Evolutionary conservation across 2,888 invertebrate genomes (phyloP), one percentile per base, ranked within the genome.

Genomic region (Sepiola atlantica): DNA sequence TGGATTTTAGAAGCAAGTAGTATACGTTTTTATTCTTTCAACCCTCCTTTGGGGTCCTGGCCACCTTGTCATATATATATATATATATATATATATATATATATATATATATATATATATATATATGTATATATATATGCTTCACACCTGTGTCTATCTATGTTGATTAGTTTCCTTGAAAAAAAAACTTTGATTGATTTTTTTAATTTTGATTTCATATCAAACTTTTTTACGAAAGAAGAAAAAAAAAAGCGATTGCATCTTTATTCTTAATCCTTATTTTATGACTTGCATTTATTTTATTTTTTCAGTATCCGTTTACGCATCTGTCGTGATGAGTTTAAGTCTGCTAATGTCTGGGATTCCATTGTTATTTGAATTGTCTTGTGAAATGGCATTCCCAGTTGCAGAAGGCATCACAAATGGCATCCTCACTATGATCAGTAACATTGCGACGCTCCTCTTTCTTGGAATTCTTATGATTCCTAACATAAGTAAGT

Each of bases 341-440:
- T 95, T 95, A 55, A 61, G 95, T 12, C 94, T 95, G 3, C 77
- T 96, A 92, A 95, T 94, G 35, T 95, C 95, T 10, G 94, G 95
- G 16, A 94, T 95, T 35, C 96, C 96, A 28, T 94, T 96, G 28
- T 96, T 95, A 93, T 96, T 95, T 94, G 96, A 96, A 95, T 95
- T 95, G 94, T 95, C 96, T 12, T 96, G 96, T 94, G 96, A 96
- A 94, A 95, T 95, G 18, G 95, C 96, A 1, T 96, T 96, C 94
- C 96, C 96, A 45, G 95, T 96, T 1, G 96, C 96, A 2, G 96
- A 96, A 94, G 96, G 96, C 4, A 95, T 96, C 28, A 96, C 97
- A 6, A 96, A 95, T 95, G 96, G 96, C n/a, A 95, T 96, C 3
- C 95, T 96, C 21, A 96, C 96, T 18, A 95, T 96, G 91, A 94